Evolutionary conservation across 2,113 vertebrate genomes (phyloP).

Genomic region (Phodopus roborovskii): DNA sequence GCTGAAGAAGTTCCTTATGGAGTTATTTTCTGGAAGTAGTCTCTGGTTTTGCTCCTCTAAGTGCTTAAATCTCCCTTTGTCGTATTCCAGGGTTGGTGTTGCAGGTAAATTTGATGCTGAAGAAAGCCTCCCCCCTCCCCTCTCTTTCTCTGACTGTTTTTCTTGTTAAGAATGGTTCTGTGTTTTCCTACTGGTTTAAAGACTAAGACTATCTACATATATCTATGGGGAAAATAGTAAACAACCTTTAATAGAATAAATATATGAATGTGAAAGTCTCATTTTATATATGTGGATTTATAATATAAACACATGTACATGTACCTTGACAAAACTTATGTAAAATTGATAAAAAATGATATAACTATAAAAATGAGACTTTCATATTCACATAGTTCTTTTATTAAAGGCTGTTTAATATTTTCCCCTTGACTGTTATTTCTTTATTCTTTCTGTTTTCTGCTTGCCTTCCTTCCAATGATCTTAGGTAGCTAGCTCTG

Average conservation of each 20-base stretch:
- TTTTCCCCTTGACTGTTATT: background rate
- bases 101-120: background rate
- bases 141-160: background rate
- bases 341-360: background rate
- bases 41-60: background rate
- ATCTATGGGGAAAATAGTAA: background rate
- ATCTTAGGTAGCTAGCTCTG: background rate
- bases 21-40: background rate
- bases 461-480: background rate
- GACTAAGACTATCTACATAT: background rate
- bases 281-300: background rate
- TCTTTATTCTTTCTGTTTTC: background rate
- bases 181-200: conserved; percentile 16
- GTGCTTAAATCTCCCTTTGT: background rate
- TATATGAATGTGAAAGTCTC: background rate
- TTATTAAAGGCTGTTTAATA: background rate
- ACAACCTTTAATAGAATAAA: background rate
- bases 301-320: background rate
- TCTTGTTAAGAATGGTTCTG: background rate
- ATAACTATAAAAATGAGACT: background rate
- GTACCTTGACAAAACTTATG: background rate
- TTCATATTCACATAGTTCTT: background rate
- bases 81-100: background rate
- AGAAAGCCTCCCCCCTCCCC: background rate
- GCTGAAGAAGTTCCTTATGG: background rate